Evolutionary conservation across 2,888 invertebrate genomes (phyloP), one percentile per base, ranked within the genome.

Genomic region (Ectropis crepuscularia): DNA sequence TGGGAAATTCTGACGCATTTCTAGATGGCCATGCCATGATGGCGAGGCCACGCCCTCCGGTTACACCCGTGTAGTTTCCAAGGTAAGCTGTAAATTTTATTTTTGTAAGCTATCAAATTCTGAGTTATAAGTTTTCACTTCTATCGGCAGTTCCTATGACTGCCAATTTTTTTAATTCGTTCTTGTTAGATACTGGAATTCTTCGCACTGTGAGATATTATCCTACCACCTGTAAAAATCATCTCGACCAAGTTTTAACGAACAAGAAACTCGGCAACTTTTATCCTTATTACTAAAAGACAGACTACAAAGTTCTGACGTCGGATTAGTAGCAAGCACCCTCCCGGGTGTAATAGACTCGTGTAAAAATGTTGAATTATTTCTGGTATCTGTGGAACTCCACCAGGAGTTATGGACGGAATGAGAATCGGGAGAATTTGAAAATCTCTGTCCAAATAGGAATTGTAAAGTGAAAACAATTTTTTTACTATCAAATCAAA

Each of bases 331-430:
- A 63, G 47, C 50, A 41, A 67, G 50, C 46, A 49, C 63, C 57
- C 66, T 60, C 66, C 12, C 37, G 60, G 57, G 66, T 42, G 62
- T 60, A 55, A 58, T 65, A 61, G 49, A 58, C 61, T 65, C 43
- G 54, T 58, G 61, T 58, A 65, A 65, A 65, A 61, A 65, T 65
- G 61, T 50, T 65, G 57, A 61, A 65, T 65, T 58, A 65, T 65
- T 61, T 65, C 50, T 50, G 59, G 45, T 41, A 53, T 48, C 28
- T 39, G 37, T 39, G n/a, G 38, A 51, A 60, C 51, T 51, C 51
- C 42, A 43, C 11, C 36, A 9, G 48, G 48, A 64, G 55, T 64
- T 60, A 53, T 55, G 57, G 47, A 48, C 42, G 38, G 57, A 57
- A 64, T 64, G 42, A 55, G 53, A 57, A 60, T 61, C 57, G 64